Conservation (phyloP, 2,888 invertebrate genomes). For the Erpobdella octoculata region DNA sequence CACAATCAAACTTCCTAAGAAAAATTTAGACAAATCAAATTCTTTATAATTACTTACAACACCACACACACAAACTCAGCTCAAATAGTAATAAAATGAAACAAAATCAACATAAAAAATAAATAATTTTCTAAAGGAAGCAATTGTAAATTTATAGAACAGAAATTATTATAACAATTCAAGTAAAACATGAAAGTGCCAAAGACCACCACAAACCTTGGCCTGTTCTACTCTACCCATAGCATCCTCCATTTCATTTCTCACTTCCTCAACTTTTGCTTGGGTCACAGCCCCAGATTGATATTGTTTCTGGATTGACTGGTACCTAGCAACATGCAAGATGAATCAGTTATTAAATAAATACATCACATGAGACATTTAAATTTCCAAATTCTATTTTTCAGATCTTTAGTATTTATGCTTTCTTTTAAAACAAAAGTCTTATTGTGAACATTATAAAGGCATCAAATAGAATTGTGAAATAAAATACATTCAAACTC, state of each 20-base stretch:
- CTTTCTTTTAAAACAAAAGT: too few relatives aligned
- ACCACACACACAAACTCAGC: background rate
- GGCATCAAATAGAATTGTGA: too few relatives aligned
- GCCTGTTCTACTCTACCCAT: conserved; percentile 22
- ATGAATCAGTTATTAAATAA: too few relatives aligned
- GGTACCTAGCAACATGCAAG: too few relatives aligned
- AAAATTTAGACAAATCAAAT: background rate
- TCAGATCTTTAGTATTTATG: too few relatives aligned
- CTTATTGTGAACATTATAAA: too few relatives aligned
- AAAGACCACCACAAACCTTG: conserved; percentile 15
- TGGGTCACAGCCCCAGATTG: conserved; percentile 23
- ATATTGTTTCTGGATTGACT: conserved; percentile 18
- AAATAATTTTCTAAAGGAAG: background rate
- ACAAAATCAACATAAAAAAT: background rate
- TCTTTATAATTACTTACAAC: background rate
- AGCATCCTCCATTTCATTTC: conserved; percentile 26
- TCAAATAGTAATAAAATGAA: background rate
- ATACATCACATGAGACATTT: too few relatives aligned
- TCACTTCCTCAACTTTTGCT: conserved; percentile 28
- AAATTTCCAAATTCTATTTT: too few relatives aligned
- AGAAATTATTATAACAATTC: background rate
- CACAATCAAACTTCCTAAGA: too few relatives aligned
- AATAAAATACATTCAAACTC: too few relatives aligned
- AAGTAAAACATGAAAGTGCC: background rate
- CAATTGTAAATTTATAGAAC: background rate